These are phyloP conservation scores for Zygogramma bicolorata DNA, from an alignment of 2,888 invertebrate genomes.

Conservation along the genomic window DNA sequence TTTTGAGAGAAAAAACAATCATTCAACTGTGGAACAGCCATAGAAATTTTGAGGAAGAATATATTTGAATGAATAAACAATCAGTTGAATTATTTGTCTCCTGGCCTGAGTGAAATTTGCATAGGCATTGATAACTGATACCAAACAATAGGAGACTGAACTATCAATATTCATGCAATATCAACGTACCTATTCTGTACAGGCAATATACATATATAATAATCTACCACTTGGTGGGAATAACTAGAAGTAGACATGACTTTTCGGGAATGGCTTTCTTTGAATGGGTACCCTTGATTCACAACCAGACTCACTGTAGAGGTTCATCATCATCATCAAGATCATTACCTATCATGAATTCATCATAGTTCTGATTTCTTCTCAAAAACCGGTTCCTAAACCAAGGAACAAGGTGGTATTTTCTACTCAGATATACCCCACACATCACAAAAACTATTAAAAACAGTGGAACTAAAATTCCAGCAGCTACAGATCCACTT, in stretches of 20 bases:
- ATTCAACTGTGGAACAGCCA: too few species aligned
- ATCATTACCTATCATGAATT: conserved; percentile 66
- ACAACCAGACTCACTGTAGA: conserved; percentile 23
- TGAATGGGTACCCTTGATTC: not conserved
- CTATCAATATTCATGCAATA: not conserved
- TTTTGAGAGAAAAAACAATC: too few species aligned
- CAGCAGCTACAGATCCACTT: conserved; percentile 59
- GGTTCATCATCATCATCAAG: conserved; percentile 61
- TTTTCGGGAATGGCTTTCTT: not conserved
- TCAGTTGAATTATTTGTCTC: not conserved
- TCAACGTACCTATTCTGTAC: not conserved
- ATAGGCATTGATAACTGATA: not conserved
- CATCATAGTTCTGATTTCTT: conserved; percentile 64
- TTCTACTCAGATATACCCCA: conserved; percentile 60
- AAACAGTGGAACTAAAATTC: conserved; percentile 61
- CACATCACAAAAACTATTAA: conserved; percentile 63
- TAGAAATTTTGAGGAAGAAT: too few species aligned
- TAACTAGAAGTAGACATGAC: not conserved
- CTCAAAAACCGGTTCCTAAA: conserved; percentile 61
- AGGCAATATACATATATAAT: not conserved
- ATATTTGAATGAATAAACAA: too few species aligned
- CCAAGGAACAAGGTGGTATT: conserved; percentile 60
- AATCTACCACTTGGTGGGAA: not conserved
- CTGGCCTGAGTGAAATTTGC: not conserved
- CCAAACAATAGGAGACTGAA: not conserved